Evolutionary conservation across 2,888 invertebrate genomes (phyloP), one percentile per base, ranked within the genome.

Genomic region (Mythimna loreyi): DNA sequence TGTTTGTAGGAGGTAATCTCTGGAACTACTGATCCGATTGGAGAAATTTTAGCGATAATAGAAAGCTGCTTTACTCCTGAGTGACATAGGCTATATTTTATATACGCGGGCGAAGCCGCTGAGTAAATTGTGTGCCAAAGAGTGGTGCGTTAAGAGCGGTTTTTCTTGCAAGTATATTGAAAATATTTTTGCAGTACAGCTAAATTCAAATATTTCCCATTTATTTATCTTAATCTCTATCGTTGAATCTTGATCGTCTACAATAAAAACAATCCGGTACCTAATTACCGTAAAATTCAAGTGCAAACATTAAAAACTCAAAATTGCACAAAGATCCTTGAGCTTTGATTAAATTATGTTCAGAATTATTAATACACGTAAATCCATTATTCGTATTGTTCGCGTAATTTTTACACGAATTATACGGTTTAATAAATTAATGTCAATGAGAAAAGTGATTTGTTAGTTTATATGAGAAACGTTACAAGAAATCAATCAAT

Each of bases 261-360:
- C 9, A 16, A 16, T 36, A n/a, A 25, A 33, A 33, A 19, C 16
- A 16, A n/a, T 21, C 19, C 1, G 1, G 0, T 50, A 66, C 25
- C 19, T 50, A 68, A 68, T 68, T 68, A 43, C 30, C 11, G 30
- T 30, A 7, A 50, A 13, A 43, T 45, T 13, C 33, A 33, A 8
- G 33, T 43, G 23, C 23, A 40, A 57, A 65, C n/a, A 52, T 13
- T 58, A 36, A 9, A 21, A 28, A 53, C 11, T 47, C 7, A 3
- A 40, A 45, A n/a, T n/a, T 64, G 50, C 13, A 28, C n/a, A 52
- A 28, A 57, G n/a, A 30, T 33, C 25, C 36, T 60, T 77, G 28
- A 45, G 50, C 13, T 77, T 59, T 60, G 45, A 60, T 77, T 70
- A 56, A 69, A 72, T 60, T 60, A 50, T 60, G 50, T 70, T 52